A percentile compares a stretch with the other conserved stretches of the same genome.
Conservation (phyloP, 1,140 invertebrate genomes). For the Solenopsis fugax region DNA sequence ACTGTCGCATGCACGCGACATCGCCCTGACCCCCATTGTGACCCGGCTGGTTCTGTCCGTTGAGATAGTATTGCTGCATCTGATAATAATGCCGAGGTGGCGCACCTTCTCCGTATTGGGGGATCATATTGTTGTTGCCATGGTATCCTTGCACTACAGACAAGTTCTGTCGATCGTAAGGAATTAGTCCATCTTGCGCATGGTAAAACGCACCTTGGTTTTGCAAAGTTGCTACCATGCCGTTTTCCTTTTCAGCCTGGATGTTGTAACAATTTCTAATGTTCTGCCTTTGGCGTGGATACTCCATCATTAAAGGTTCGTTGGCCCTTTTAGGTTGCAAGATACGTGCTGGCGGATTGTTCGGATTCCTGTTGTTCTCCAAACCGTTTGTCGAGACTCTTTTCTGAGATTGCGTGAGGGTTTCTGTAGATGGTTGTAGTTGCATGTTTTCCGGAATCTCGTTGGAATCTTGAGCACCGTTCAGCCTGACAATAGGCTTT, state of each 20-base stretch:
- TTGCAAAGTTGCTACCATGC: not conserved
- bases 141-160: not conserved
- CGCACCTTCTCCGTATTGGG: not conserved
- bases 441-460: constrained; percentile 51
- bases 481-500: constrained; percentile 61
- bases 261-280: constrained; percentile 40
- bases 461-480: constrained; percentile 76
- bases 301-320: constrained; percentile 26
- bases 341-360: constrained; percentile 69
- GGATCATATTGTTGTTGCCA: not conserved
- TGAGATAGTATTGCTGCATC: constrained; percentile 63
- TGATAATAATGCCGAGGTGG: constrained; percentile 59
- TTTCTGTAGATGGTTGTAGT: not conserved
- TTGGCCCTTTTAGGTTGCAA: not conserved
- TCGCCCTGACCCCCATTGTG: constrained; percentile 63
- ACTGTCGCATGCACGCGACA: not conserved
- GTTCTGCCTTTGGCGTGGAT: constrained; percentile 62
- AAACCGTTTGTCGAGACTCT: constrained; percentile 75
- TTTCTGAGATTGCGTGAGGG: not conserved
- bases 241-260: constrained; percentile 68
- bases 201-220: not conserved
- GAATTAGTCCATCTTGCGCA: not conserved
- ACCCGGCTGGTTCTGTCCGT: not conserved
- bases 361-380: constrained; percentile 74
- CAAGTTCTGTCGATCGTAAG: constrained; percentile 17